Evolutionary conservation across 1,140 invertebrate genomes (phyloP), one percentile per base, ranked within the genome.

Genomic region (Saxidomus purpurata): DNA sequence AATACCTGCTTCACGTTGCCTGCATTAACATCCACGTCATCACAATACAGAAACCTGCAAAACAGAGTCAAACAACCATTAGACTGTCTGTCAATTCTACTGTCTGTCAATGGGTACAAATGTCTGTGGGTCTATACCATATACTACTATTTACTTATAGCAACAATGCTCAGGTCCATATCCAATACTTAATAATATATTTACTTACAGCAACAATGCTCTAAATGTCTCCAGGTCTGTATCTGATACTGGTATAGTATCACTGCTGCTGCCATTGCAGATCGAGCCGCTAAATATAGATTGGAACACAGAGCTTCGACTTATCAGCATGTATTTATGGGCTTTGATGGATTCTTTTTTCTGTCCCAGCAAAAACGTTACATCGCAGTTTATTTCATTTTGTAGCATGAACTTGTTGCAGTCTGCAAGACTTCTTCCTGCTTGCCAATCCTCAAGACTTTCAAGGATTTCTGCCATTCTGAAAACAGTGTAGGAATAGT

Each of bases 301-400:
- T 76, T 90, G 91, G 71, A 93, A 92, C n/a, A 93, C 93, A 28
- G 90, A 90, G 83, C 93, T 93, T 40, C 93, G 88, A 55, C 92
- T 91, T 17, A 93, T 83, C 0, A 93, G 87, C 25, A 93, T 87
- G 87, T 91, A 93, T 38, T 91, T 91, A 63, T 93, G 93, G 0
- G 92, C 92, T 25, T 86, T 83, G 31, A 93, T 80, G 1, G 89
- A n/a, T 40, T 91, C 91, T 28, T 81, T 81, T 25, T 84, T 81
- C 47, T 91, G 83, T 9, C 93, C 93, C 15, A 93, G 87, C 49
- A 92, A 40, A 81, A 94, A 94, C 52, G 76, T 82, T 0, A 94
- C 92, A 79, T 94, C 93, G 90, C 92, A 93, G 28, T 91, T 93
- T 31, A 91, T 88, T 63, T 94, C 91, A 69, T 91, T 91, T 69